These are phyloP conservation scores for Tetragonula clypearis DNA, from an alignment of 1,140 invertebrate species.

Conservation along the genomic window DNA sequence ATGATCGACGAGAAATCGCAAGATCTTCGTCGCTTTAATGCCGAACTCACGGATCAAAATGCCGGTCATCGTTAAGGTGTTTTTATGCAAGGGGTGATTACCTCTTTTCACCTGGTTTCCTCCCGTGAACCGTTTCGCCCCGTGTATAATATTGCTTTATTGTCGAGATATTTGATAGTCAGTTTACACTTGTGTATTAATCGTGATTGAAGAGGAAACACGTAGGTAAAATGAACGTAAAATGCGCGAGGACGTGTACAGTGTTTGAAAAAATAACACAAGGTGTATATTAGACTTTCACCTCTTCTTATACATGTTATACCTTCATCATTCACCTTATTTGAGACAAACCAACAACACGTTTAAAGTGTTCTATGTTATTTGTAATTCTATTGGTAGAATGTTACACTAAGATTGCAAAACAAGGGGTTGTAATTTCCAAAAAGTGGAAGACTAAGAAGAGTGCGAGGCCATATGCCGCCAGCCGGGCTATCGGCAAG, in stretches of 20 bases:
- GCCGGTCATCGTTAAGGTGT: constrained; percentile 59
- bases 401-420: constrained; percentile 17
- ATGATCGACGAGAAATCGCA: not conserved
- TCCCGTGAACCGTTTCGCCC: constrained; percentile 15
- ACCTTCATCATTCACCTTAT: not conserved
- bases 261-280: constrained; percentile 35
- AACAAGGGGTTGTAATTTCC: constrained; percentile 53
- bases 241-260: constrained; percentile 32
- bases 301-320: constrained; percentile 5
- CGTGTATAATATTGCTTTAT: constrained; percentile 12
- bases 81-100: constrained; percentile 58
- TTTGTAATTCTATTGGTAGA: constrained; percentile 5
- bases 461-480: constrained; percentile 79
- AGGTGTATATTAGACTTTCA: constrained; percentile 29
- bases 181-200: constrained; percentile 1
- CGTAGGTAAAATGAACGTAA: constrained; percentile 12
- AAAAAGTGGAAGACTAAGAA: constrained; percentile 52
- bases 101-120: constrained; percentile 42
- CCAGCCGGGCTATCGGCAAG: constrained; percentile 80
- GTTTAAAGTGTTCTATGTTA: constrained; percentile 13
- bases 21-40: constrained; percentile 8
- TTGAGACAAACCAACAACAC: constrained; percentile 2
- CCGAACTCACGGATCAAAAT: constrained; percentile 54
- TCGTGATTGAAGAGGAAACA: constrained; percentile 15
- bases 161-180: not conserved